These are phyloP conservation scores for Neotoma lepida DNA, from an alignment of 2,113 vertebrate species.

Conservation along the genomic window DNA sequence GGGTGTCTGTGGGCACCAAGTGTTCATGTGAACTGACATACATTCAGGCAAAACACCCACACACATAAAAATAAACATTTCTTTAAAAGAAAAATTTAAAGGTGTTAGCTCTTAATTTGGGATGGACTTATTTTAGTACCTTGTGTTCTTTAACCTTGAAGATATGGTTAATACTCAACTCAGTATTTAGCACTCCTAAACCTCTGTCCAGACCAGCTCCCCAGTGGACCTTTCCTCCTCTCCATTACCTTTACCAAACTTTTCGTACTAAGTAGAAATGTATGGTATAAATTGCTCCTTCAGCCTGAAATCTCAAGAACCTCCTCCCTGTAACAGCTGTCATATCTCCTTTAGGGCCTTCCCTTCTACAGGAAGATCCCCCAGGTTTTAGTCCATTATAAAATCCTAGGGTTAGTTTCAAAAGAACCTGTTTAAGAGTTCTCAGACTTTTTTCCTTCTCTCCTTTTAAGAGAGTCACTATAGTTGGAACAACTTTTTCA, in stretches of 20 bases:
- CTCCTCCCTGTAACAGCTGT: not conserved
- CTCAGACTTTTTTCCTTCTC: not conserved
- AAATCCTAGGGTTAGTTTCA: slow-evolving; percentile 42
- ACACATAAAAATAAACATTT: not conserved
- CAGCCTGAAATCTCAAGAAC: not conserved
- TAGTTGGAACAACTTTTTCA: slow-evolving; percentile 51
- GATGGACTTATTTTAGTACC: not conserved
- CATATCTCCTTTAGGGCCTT: not conserved
- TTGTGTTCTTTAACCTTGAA: not conserved
- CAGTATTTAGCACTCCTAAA: not conserved
- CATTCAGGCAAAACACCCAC: not conserved
- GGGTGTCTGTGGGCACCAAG: not conserved
- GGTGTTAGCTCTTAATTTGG: not conserved
- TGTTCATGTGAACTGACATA: not conserved
- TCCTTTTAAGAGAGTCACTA: slow-evolving; percentile 58
- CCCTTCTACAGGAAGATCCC: not conserved
- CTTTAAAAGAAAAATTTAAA: not conserved
- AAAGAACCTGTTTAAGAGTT: slow-evolving; percentile 47
- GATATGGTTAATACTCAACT: not conserved
- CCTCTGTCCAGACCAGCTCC: not conserved
- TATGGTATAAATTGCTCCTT: slow-evolving; percentile 7
- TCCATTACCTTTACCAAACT: slow-evolving; percentile 34
- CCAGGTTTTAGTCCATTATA: not conserved
- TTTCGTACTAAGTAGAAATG: slow-evolving; percentile 39
- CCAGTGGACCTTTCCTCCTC: not conserved